Conservation (phyloP, 2,113 vertebrate species). For the Eclectus roratus region DNA sequence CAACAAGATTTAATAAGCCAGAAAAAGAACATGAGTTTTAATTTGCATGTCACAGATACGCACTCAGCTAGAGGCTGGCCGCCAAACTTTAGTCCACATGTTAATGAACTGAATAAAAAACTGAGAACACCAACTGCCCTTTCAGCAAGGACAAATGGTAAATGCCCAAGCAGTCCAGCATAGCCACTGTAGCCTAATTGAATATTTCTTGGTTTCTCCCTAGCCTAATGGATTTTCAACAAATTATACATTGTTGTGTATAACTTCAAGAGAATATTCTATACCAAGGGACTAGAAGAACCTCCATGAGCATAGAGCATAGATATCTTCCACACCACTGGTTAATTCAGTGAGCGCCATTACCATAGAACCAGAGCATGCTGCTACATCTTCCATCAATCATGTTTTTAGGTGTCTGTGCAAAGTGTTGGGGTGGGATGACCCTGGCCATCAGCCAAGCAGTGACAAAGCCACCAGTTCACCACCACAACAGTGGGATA, state of each 20-base stretch:
- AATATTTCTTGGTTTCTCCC: not conserved
- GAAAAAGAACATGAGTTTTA: not conserved
- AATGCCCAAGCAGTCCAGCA: not conserved
- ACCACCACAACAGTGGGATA: not conserved
- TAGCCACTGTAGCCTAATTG: not conserved
- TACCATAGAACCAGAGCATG: not conserved
- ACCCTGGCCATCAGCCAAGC: not conserved
- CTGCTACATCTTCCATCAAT: not conserved
- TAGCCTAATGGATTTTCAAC: not conserved
- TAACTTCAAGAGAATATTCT: not conserved
- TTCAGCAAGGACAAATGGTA: not conserved
- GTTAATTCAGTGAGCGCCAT: not conserved
- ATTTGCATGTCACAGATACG: not conserved
- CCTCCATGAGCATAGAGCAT: not conserved
- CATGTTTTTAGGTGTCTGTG: not conserved
- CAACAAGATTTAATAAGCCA: not conserved
- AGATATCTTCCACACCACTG: not conserved
- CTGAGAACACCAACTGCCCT: not conserved
- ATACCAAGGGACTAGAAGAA: not conserved
- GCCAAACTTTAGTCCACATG: not conserved
- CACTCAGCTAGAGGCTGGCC: accelerated
- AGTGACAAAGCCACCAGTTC: not conserved
- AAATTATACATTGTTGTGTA: not conserved
- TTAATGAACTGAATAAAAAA: not conserved
- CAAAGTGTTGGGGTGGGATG: not conserved